Base-by-base conservation (phyloP, 2,888 invertebrate genomes). In the Phrixothrix hirtus region DNA sequence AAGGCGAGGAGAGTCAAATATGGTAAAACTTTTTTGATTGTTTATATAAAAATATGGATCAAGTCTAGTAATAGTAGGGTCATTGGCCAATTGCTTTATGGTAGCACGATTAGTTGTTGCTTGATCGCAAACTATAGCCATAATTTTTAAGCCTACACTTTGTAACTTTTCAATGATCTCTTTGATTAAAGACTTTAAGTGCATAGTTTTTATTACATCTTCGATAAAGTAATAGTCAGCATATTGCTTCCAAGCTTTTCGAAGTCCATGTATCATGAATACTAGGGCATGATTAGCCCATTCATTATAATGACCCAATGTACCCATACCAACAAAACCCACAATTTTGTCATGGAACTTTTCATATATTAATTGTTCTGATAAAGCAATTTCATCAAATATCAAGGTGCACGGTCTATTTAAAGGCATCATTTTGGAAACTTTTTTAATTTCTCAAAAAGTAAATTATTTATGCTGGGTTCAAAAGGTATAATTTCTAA, bases 231-330 rank as follows among this genome's bases (percentile, higher is more conserved):
- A 53, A 14, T 45, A 58, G 1, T 37, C 46, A 10, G 54, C 30
- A 6, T 31, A 39, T 36, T 60, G 58, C 31, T 58, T 58, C 53
- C 51, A 60, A 1, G 11, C 3, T 30, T 42, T 43, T 25, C 35
- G 26, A 10, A 59, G 13, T 1, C 60, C 55, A 34, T 46, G 30
- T 5, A 57, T 34, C 51, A 59, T 55, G 25, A 59, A 66, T 9
- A 62, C 56, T 9, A 61, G 29, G 26, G 63, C 64, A 53, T 66
- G 65, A 35, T 66, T 61, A 21, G 65, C 64, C n/a, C 7, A 29
- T 17, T 57, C 25, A 25, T 48, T 25, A 5, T 9, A 35, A 7
- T 46, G 49, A 30, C 58, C 58, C 31, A 31, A 5, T 3, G 1
- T 31, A 2, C 12, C 31, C 35, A 35, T 10, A 17, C 15, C 16